Base-by-base conservation (phyloP, 2,888 invertebrate species). In the Apantesis nais region DNA sequence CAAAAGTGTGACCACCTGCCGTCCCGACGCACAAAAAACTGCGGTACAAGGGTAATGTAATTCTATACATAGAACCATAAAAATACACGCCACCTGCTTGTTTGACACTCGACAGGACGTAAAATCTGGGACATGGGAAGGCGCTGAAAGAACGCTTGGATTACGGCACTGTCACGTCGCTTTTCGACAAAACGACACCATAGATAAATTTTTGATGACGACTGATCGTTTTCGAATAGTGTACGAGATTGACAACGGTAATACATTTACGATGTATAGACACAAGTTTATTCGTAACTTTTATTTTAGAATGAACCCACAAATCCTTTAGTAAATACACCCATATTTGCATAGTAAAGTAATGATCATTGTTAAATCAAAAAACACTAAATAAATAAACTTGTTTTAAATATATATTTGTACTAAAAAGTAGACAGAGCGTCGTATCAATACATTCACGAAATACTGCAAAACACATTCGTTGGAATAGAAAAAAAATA, bases 51-150 rank as follows among this genome's bases (percentile, higher is more conserved):
- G 75, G 74, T 79, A 79, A 77, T 79, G 84, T 84, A 85, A 85
- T 78, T 81, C 81, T 78, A 84, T 76, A 80, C 74, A 73, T 64
- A 68, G 78, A 79, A 75, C 78, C 77, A 78, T 76, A 82, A 80
- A 25, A 85, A 85, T 78, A 78, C 62, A 70, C 60, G 68, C 68
- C 86, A 88, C 86, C 88, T 88, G 89, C 79, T 76, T 68, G 74
- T 76, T 79, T 70, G 74, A 78, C 78, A 81, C 77, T 82, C 76
- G 83, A 82, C 84, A 80, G 78, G 81, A 79, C 74, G 75, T 74
- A 78, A 79, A 80, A 82, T 79, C 75, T 77, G 74, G 77, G 67
- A 37, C 77, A 75, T 69, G 71, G 68, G 77, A 73, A 77, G 74
- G 78, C 77, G 72, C 71, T 73, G 69, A 76, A 72, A 74, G 74